Conservation (phyloP, 2,113 vertebrate species). For the Menura novaehollandiae region DNA sequence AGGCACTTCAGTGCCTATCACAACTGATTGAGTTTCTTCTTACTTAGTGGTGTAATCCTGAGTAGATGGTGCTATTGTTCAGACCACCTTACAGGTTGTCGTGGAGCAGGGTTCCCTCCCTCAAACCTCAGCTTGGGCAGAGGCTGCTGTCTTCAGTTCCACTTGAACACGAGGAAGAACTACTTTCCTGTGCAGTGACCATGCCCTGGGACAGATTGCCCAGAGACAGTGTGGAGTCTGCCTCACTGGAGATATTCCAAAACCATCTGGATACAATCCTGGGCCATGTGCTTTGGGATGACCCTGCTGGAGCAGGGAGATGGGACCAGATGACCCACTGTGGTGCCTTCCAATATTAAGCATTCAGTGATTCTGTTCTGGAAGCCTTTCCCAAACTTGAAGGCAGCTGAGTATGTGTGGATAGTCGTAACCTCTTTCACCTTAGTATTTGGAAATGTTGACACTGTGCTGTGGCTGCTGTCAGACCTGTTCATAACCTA, state of each 20-base stretch:
- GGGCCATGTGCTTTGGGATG: neutral
- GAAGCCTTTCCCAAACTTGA: neutral
- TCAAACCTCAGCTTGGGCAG: neutral
- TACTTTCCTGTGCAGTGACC: neutral
- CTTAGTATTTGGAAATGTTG: neutral
- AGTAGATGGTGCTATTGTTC: neutral
- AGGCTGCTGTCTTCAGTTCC: neutral
- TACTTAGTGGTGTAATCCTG: neutral
- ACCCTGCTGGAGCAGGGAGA: neutral
- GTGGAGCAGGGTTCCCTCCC: neutral
- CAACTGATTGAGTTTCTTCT: neutral
- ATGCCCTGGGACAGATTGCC: neutral
- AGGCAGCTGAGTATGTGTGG: neutral
- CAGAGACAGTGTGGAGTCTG: neutral
- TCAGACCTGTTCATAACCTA: neutral
- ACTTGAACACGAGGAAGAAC: neutral
- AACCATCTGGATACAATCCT: neutral
- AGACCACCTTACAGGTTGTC: accelerated
- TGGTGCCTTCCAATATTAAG: neutral
- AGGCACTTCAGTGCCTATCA: neutral
- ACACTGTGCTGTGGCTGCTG: neutral
- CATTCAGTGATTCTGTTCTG: neutral
- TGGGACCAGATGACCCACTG: neutral
- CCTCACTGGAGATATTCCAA: neutral
- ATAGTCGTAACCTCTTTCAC: neutral